Evolutionary conservation across 2,888 invertebrate species (phyloP).

Genomic region (Aphidius colemani): DNA sequence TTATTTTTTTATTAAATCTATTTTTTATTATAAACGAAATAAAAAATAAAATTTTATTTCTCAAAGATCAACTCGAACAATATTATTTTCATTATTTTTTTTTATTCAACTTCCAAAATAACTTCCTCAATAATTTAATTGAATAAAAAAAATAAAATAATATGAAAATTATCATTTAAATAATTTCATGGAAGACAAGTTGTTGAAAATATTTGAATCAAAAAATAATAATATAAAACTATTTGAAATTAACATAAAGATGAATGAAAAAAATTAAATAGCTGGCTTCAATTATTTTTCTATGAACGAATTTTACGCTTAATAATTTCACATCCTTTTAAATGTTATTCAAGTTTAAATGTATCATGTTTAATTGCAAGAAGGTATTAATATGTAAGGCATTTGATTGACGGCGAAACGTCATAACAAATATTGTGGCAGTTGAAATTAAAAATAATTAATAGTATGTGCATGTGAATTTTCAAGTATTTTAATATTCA

Average conservation of each 20-base stretch:
- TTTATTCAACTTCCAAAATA: too few species aligned
- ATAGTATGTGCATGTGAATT: slow-evolving; percentile 1
- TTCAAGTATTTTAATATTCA: neutral
- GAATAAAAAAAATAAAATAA: too few species aligned
- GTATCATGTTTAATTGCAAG: slow-evolving; percentile 11
- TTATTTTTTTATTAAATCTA: neutral
- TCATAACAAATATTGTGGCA: slow-evolving; percentile 1
- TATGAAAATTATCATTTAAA: too few species aligned
- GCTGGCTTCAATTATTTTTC: slow-evolving; percentile 18
- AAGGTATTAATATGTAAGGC: too few species aligned
- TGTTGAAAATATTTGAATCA: too few species aligned
- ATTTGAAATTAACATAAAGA: neutral
- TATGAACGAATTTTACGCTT: slow-evolving; percentile 21
- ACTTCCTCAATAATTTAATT: too few species aligned
- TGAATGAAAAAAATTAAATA: slow-evolving; percentile 3
- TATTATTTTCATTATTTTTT: too few species aligned
- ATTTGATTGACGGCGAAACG: slow-evolving; percentile 10
- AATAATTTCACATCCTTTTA: slow-evolving; percentile 17
- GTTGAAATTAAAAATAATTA: neutral
- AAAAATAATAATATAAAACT: too few species aligned
- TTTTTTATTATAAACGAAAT: too few species aligned
- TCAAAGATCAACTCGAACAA: too few species aligned
- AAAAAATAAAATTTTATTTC: too few species aligned
- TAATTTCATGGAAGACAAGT: too few species aligned
- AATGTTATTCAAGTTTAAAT: neutral